Conservation (phyloP, 2,888 invertebrate species). For the Lasioglossum morio region DNA sequence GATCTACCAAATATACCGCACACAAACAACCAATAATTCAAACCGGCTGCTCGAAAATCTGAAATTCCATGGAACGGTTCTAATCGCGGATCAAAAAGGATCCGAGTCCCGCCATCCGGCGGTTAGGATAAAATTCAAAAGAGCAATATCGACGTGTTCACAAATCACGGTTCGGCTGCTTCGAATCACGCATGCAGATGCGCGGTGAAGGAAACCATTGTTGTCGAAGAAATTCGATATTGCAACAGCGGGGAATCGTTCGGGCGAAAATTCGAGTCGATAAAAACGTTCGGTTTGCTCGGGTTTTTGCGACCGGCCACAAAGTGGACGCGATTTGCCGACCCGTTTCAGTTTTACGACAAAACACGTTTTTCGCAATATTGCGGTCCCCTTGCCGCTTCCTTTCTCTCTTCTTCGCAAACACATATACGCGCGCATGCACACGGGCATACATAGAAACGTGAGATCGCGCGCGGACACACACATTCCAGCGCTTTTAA, state of each 20-base stretch:
- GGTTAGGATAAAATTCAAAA: not conserved
- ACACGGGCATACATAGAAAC: not conserved
- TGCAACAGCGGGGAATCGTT: not conserved
- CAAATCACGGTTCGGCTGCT: not conserved
- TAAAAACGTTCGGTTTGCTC: conserved; percentile 34
- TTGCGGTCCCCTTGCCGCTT: conserved; percentile 3
- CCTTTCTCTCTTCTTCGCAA: not conserved
- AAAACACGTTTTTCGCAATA: conserved; percentile 39
- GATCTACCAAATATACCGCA: not conserved
- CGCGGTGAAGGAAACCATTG: not conserved
- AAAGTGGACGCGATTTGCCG: conserved; percentile 38
- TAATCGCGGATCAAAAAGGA: not conserved
- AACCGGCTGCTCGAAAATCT: not conserved
- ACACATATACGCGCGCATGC: not conserved
- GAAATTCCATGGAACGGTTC: not conserved
- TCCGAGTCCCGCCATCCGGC: not conserved
- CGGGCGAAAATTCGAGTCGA: conserved; percentile 38
- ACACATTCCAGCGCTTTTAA: not conserved
- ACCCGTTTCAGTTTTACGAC: conserved; percentile 49
- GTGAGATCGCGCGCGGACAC: not conserved
- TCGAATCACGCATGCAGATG: not conserved
- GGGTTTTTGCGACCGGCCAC: conserved; percentile 28
- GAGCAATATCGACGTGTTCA: not conserved
- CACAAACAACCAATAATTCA: not conserved
- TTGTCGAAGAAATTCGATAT: not conserved